Evolutionary conservation across 2,113 vertebrate species (phyloP).

Genomic region (Capreolus pygargus): DNA sequence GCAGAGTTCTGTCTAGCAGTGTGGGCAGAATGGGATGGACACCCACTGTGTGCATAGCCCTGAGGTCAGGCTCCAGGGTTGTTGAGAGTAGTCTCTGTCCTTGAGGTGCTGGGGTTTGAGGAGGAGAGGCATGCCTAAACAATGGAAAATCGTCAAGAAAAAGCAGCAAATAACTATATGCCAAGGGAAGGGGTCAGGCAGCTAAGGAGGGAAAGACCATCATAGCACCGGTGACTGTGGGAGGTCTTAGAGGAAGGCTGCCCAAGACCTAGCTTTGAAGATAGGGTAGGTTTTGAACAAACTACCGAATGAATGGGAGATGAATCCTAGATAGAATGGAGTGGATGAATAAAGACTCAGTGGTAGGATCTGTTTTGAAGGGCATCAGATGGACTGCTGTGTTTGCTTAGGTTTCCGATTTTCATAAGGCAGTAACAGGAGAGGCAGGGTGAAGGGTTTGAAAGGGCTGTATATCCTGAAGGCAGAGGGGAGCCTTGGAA

Average conservation of each 20-base stretch:
- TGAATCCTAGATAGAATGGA: background rate
- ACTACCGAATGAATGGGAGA: background rate
- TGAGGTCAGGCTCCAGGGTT: background rate
- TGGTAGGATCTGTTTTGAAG: background rate
- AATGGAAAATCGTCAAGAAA: background rate
- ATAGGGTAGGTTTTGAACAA: background rate
- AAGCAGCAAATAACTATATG: background rate
- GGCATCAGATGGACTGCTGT: rapidly evolving
- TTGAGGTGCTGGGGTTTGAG: background rate
- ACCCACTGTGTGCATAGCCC: background rate
- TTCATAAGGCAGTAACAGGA: background rate
- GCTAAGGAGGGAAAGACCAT: background rate
- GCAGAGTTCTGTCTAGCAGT: background rate
- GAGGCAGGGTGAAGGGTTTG: background rate
- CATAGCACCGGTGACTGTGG: too few relatives aligned
- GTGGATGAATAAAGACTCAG: background rate
- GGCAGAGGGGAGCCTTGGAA: background rate
- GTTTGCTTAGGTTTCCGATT: background rate
- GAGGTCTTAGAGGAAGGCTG: background rate
- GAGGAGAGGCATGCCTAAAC: background rate
- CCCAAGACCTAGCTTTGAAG: background rate
- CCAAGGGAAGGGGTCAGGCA: background rate
- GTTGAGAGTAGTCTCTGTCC: background rate
- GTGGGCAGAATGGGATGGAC: background rate
- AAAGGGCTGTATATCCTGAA: background rate